These are phyloP conservation scores for Bergia puertoricense DNA, from an alignment of 92 coral and sea anemone species.

Conservation along the genomic window DNA sequence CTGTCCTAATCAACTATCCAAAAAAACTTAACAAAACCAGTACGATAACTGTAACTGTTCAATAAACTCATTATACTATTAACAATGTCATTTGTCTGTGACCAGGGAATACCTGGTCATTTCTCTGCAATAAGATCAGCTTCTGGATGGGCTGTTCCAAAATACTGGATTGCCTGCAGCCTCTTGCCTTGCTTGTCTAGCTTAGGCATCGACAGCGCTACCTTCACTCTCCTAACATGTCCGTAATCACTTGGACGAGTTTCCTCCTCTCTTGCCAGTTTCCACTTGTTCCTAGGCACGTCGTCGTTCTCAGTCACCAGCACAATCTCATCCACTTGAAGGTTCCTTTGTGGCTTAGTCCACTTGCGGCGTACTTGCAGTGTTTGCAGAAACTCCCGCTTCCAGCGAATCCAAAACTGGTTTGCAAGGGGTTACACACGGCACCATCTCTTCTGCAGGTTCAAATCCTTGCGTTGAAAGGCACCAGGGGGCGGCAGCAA, in stretches of 20 bases:
- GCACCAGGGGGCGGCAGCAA: conserved; percentile 65
- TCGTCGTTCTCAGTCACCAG: conserved; percentile 35
- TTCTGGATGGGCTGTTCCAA: not conserved
- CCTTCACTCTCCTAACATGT: not conserved
- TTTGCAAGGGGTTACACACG: conserved; percentile 42
- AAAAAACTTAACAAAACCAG: not conserved
- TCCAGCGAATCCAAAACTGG: conserved; percentile 51
- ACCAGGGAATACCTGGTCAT: conserved; percentile 25
- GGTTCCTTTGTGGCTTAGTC: conserved; percentile 26
- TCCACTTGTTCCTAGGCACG: conserved; percentile 33
- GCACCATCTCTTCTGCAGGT: conserved; percentile 43
- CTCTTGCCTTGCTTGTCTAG: conserved; percentile 5
- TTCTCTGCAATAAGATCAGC: not conserved
- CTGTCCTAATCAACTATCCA: conserved; percentile 28
- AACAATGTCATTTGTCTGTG: too few relatives aligned
- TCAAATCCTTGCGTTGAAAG: conserved; percentile 37
- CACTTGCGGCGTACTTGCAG: conserved; percentile 23
- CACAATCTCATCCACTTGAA: conserved; percentile 11
- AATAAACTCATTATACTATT: conserved; percentile 4
- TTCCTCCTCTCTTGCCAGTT: not conserved
- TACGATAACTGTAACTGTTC: not conserved
- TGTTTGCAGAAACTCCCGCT: conserved; percentile 39
- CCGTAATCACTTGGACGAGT: conserved; percentile 10
- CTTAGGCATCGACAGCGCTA: not conserved
- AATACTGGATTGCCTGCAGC: not conserved